Evolutionary conservation across 2,797 vertebrate species (phyloP).

Genomic region (Gymnothorax javanicus): DNA sequence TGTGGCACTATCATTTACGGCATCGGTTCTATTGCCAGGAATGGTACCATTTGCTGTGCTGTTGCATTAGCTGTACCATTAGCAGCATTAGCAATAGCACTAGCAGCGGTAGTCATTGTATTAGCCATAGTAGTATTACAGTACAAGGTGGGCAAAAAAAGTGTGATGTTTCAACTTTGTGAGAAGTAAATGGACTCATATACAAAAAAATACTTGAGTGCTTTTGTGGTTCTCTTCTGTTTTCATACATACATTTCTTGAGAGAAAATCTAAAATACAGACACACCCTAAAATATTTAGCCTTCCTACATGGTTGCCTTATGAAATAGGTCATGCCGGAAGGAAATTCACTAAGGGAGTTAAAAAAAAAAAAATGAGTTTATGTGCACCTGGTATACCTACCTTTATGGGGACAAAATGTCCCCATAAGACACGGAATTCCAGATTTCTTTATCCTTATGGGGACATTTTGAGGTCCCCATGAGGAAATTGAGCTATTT

Average conservation of each 20-base stretch:
- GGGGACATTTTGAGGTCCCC: too few species aligned
- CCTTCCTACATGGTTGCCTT: background rate
- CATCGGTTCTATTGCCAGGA: too few species aligned
- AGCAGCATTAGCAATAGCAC: too few species aligned
- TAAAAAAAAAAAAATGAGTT: background rate
- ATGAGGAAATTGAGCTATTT: too few species aligned
- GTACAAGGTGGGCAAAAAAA: background rate
- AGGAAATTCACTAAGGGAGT: constrained; percentile 8
- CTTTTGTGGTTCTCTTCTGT: background rate
- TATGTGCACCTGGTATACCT: too few species aligned
- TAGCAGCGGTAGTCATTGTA: too few species aligned
- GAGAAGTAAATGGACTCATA: background rate
- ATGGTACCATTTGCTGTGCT: too few species aligned
- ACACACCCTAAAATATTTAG: background rate
- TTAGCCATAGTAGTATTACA: background rate
- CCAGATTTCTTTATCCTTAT: too few species aligned
- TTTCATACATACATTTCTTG: background rate
- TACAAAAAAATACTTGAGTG: background rate
- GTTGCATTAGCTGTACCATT: too few species aligned
- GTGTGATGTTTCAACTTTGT: background rate
- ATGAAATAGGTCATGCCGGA: background rate
- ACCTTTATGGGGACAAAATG: too few species aligned
- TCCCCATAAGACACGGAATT: too few species aligned
- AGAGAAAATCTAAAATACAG: background rate
- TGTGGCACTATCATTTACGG: too few species aligned